Evolutionary conservation across 2,797 vertebrate species (phyloP).

Genomic region (Acipenser ruthenus): DNA sequence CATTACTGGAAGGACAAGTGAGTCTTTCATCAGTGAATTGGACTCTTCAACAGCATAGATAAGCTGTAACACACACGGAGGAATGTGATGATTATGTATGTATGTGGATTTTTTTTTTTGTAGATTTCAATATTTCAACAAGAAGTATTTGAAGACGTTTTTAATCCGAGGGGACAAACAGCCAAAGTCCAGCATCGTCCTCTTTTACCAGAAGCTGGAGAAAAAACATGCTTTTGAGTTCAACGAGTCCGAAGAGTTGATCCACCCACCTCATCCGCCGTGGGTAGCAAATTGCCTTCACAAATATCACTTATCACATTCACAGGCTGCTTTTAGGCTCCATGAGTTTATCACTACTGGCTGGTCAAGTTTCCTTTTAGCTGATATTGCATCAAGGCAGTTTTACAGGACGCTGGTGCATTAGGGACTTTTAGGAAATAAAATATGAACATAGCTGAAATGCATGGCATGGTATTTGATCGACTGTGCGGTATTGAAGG

Average conservation of each 20-base stretch:
- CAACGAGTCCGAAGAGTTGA: constrained; percentile 36
- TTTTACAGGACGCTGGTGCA: too few species aligned
- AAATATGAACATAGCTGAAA: too few species aligned
- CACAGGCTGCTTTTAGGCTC: too few species aligned
- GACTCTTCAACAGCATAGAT: neutral
- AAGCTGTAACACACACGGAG: neutral
- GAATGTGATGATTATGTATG: constrained; percentile 6
- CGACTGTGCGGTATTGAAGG: too few species aligned
- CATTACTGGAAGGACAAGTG: constrained; percentile 85
- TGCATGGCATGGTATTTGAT: too few species aligned
- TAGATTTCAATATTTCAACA: constrained; percentile 70
- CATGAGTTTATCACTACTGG: too few species aligned
- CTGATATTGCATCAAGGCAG: too few species aligned
- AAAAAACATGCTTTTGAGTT: constrained; percentile 47
- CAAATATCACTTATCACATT: too few species aligned
- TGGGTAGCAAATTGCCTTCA: neutral
- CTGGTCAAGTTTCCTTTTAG: too few species aligned
- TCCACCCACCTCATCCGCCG: neutral
- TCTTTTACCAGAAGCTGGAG: constrained; percentile 74
- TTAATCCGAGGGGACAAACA: constrained; percentile 66
- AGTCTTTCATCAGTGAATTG: constrained; percentile 26
- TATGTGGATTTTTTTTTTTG: constrained; percentile 4
- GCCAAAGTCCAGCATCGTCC: constrained; percentile 68
- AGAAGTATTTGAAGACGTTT: constrained; percentile 66
- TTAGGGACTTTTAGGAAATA: too few species aligned